A percentile compares a stretch with the other conserved stretches of the same genome.
Conservation (phyloP, 2,888 invertebrate species). For the Eupithecia subumbrata region DNA sequence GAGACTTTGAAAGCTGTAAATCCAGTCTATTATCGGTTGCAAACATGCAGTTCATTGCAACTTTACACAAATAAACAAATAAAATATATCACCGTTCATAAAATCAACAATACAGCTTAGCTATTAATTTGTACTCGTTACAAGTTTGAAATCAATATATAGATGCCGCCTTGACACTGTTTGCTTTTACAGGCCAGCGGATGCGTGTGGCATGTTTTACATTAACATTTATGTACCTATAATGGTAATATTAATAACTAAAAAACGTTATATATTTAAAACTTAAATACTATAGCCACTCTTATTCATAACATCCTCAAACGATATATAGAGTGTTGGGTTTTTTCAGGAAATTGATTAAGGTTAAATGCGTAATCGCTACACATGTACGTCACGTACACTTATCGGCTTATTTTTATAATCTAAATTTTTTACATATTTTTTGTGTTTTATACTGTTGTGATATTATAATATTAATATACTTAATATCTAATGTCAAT, state of each 20-base stretch:
- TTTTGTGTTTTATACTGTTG: not conserved
- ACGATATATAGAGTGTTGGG: not conserved
- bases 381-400: constrained; percentile 1
- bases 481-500: not conserved
- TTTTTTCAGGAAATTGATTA: not conserved
- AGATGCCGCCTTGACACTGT: constrained; percentile 76
- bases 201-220: constrained; percentile 65
- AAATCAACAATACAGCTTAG: constrained; percentile 57
- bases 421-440: not conserved
- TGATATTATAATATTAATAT: not conserved
- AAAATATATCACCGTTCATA: constrained; percentile 51
- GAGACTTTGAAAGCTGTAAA: constrained; percentile 29
- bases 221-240: constrained; percentile 39
- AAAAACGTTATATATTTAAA: constrained; percentile 2
- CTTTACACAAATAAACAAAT: constrained; percentile 37
- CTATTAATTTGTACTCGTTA: constrained; percentile 67
- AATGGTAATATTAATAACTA: constrained; percentile 56
- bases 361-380: not conserved
- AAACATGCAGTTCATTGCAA: constrained; percentile 20
- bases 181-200: constrained; percentile 70
- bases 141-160: constrained; percentile 74
- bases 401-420: not conserved
- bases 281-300: not conserved
- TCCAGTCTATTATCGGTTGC: constrained; percentile 25
- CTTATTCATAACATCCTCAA: constrained; percentile 2